These are phyloP conservation scores for Neodiprion virginianus DNA, from an alignment of 1,140 invertebrate species.

Conservation along the genomic window DNA sequence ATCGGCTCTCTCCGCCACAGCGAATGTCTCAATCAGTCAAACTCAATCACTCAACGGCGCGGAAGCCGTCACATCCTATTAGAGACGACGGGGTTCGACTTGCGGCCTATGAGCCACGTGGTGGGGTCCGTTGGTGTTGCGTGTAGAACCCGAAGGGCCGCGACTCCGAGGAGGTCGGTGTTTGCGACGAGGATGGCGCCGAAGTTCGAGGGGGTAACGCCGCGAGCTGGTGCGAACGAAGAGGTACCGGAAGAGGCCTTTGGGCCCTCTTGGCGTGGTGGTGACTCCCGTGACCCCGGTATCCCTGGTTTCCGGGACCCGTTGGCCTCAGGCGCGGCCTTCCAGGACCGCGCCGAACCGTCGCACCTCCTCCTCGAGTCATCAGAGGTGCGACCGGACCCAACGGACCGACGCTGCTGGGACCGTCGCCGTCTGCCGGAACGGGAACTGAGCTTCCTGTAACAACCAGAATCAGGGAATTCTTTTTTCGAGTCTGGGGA, in stretches of 20 bases:
- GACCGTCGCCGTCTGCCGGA: slow-evolving; percentile 48
- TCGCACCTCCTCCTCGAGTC: slow-evolving; percentile 27
- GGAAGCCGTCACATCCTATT: neutral
- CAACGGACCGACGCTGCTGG: slow-evolving; percentile 45
- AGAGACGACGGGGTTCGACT: neutral
- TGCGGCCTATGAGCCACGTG: slow-evolving; percentile 2
- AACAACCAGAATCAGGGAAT: slow-evolving; percentile 15
- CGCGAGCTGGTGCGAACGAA: slow-evolving; percentile 47
- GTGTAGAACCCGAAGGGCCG: slow-evolving; percentile 61
- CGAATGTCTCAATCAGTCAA: neutral
- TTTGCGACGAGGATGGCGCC: slow-evolving; percentile 28
- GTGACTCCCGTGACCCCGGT: slow-evolving; percentile 61
- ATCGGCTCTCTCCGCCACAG: neutral
- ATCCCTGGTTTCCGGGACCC: slow-evolving; percentile 68
- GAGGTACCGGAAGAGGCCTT: slow-evolving; percentile 55
- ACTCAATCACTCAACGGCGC: neutral
- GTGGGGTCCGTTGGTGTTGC: slow-evolving; percentile 38
- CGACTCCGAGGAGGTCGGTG: slow-evolving; percentile 43
- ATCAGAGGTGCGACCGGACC: slow-evolving; percentile 36
- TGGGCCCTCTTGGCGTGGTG: slow-evolving; percentile 49
- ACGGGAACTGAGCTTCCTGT: slow-evolving; percentile 35
- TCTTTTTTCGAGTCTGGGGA: neutral
- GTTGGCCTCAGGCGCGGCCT: slow-evolving; percentile 73
- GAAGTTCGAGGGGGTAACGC: slow-evolving; percentile 21
- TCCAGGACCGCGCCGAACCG: slow-evolving; percentile 69